Evolutionary conservation across 2,113 vertebrate genomes (phyloP), one percentile per base, ranked within the genome.

Genomic region (Triplophysa siluroides): DNA sequence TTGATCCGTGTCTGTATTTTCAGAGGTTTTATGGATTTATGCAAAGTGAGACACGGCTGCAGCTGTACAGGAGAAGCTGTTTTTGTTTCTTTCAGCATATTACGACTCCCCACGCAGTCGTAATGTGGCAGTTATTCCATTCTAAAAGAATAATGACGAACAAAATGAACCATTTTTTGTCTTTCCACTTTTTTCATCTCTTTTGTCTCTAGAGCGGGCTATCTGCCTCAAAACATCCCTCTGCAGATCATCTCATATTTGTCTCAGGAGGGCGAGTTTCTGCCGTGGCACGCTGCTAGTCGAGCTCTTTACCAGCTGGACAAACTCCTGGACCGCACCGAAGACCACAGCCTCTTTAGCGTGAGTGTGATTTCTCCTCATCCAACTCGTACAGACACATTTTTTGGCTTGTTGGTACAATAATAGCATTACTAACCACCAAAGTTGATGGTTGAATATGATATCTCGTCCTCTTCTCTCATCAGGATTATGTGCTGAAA

Each of bases 201-300:
- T 29, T 66, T 86, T 29, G 29, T 88, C 29, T 89, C 19, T 90
- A 98, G 98, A 91, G 98, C 98, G 43, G 97, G 97, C 65, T 97
- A 96, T 93, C 94, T 99, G 89, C 97, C 97, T 83, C 98, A 98
- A 89, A 94, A 94, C 84, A 91, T 99, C 78, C 96, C 97, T 65
- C 86, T 99, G 87, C 96, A 98, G 93, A 93, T 98, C 87, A 95
- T 99, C 89, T 92, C 91, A 87, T 99, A 99, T 86, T 92, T 99
- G 85, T 95, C 95, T 52, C 93, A 94, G 78, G 98, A 99, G 91
- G 94, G 92, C 79, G 95, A 97, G 92, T 98, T 99, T 90, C 94
- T 99, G 83, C 98, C 98, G 52, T 99, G 98, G 98, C 96, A 99
- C 5, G 93, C 98, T 64, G 96, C 96, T 92, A 98, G 96, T 89